phyloP scores from a whole-genome alignment of 2,113 vertebrate genomes.

The Nymphicus hollandicus region DNA sequence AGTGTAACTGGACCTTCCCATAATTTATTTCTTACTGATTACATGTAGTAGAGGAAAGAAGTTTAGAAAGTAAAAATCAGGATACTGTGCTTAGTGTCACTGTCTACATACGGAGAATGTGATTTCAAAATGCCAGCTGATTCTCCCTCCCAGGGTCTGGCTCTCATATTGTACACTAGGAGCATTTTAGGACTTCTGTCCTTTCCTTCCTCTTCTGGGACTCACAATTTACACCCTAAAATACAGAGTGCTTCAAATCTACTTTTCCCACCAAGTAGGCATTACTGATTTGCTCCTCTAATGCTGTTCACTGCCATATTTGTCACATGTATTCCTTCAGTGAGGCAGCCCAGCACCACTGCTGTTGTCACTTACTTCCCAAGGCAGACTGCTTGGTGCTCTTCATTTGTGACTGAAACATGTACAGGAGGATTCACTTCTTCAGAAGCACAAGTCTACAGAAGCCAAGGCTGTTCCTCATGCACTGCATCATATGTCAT shows the following conservation, averaged over 20 bases:
- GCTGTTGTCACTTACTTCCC: background rate
- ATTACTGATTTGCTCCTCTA: background rate
- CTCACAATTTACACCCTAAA: background rate
- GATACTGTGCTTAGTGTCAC: background rate
- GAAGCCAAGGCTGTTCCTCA: background rate
- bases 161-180: background rate
- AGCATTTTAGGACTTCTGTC: background rate
- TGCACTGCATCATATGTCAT: background rate
- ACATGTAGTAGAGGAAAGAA: background rate
- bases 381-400: background rate
- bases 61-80: background rate
- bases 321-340: background rate
- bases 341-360: background rate
- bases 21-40: background rate
- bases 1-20: background rate
- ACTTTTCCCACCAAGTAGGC: background rate
- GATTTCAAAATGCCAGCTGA: background rate
- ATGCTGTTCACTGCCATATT: background rate
- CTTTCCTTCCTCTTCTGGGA: background rate
- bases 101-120: background rate
- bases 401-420: background rate
- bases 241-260: background rate
- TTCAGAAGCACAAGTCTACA: background rate
- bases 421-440: background rate
- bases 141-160: background rate